phyloP scores from a whole-genome alignment of 1,140 invertebrate species.

The Aphaenogaster floridana region DNA sequence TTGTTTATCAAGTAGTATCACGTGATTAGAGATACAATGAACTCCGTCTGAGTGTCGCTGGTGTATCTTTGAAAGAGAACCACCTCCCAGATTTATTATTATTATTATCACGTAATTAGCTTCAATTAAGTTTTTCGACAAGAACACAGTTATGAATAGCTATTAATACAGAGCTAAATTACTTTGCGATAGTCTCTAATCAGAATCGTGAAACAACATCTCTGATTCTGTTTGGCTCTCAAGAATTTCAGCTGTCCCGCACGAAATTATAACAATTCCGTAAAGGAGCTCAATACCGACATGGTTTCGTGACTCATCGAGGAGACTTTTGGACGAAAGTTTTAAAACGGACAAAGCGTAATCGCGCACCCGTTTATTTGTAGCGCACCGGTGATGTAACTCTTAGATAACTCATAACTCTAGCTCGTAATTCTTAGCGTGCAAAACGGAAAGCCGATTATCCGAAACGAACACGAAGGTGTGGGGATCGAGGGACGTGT shows the following conservation, averaged over 20 bases:
- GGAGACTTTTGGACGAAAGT: background rate
- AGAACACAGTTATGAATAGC: background rate
- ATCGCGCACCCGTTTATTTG: slow-evolving; percentile 23
- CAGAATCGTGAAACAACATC: background rate
- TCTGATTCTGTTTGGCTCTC: background rate
- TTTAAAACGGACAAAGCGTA: background rate
- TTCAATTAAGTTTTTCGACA: background rate
- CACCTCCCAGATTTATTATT: too few species aligned
- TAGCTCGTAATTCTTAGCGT: slow-evolving; percentile 51
- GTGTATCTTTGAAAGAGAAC: too few species aligned
- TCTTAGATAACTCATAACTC: slow-evolving; percentile 50
- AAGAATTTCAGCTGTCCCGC: background rate
- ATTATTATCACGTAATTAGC: background rate
- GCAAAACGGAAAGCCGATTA: slow-evolving; percentile 46
- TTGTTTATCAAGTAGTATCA: background rate
- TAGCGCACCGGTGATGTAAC: slow-evolving; percentile 39
- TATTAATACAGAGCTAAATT: background rate
- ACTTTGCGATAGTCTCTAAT: background rate
- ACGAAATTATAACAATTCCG: slow-evolving; percentile 18
- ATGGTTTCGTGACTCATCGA: background rate
- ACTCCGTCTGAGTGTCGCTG: too few species aligned
- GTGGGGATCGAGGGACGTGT: background rate
- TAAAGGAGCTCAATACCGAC: background rate
- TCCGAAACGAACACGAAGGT: slow-evolving; percentile 39
- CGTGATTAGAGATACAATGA: background rate